phyloP scores from a whole-genome alignment of 37 sponge, comb jelly and placozoan species.

The Theonella swinhoei region DNA sequence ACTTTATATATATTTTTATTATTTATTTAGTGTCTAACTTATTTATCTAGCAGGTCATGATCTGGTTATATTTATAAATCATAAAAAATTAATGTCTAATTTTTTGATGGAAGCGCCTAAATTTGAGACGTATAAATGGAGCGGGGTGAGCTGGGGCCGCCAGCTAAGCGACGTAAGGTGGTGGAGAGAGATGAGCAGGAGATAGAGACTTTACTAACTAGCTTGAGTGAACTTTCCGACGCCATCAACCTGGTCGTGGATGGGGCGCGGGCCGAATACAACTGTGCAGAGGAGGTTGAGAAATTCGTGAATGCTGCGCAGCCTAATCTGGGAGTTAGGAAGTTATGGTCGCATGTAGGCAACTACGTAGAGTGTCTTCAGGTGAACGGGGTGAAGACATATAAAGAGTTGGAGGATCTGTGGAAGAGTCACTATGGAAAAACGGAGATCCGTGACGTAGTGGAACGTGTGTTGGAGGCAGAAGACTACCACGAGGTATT shows the following conservation, averaged over 20 bases:
- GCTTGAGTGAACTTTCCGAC: neutral
- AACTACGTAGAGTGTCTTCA: slow-evolving; percentile 28
- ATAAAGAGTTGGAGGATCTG: slow-evolving; percentile 24
- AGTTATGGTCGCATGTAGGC: slow-evolving; percentile 4
- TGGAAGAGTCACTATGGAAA: neutral
- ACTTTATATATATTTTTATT: too few species aligned
- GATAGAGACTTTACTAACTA: neutral
- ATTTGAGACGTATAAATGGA: too few species aligned
- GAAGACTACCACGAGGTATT: slow-evolving; percentile 29
- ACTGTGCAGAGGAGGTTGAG: neutral
- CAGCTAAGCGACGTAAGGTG: neutral
- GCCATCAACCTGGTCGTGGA: slow-evolving; percentile 1
- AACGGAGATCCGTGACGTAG: slow-evolving; percentile 8
- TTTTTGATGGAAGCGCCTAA: too few species aligned
- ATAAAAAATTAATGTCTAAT: too few species aligned
- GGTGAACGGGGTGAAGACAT: slow-evolving; percentile 10
- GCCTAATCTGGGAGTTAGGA: slow-evolving; percentile 19
- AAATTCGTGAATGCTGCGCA: slow-evolving; percentile 3
- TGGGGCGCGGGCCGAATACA: neutral
- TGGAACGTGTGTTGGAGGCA: slow-evolving; percentile 26
- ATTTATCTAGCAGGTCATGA: too few species aligned
- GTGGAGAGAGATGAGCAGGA: neutral
- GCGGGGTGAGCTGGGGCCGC: too few species aligned
- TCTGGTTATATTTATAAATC: too few species aligned
- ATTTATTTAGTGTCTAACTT: too few species aligned